These are phyloP conservation scores for Caiman crocodilus DNA, from an alignment of 2,797 vertebrate species.

Conservation along the genomic window DNA sequence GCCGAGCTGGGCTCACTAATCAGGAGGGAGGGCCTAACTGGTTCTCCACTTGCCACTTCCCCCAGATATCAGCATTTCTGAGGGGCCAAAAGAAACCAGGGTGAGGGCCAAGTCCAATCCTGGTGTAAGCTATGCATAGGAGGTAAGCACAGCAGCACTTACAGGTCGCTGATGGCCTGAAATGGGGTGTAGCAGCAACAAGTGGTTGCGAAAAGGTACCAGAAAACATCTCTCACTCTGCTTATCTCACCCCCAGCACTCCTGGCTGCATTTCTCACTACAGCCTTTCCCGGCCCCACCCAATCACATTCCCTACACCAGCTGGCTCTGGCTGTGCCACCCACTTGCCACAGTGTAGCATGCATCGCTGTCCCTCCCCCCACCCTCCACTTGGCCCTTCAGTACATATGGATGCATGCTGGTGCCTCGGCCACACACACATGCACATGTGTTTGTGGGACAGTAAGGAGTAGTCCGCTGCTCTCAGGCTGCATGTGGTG, in stretches of 20 bases:
- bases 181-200: neutral
- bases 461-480: neutral
- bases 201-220: neutral
- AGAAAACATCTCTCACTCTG: neutral
- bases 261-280: neutral
- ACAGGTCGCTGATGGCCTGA: neutral
- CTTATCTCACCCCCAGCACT: neutral
- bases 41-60: neutral
- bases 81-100: neutral
- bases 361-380: no score
- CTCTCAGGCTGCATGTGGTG: neutral
- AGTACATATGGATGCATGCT: neutral
- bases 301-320: neutral
- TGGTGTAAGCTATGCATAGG: neutral
- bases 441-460: neutral
- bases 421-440: neutral
- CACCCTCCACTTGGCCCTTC: neutral
- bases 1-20: neutral
- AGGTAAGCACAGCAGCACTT: neutral
- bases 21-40: neutral
- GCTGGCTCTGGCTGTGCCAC: neutral
- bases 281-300: neutral
- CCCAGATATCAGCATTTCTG: neutral
- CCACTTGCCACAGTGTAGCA: neutral
- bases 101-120: neutral